A percentile compares a stretch with the other conserved stretches of the same genome.
phyloP scores from a whole-genome alignment of 1,140 invertebrate species.

The Maniola jurtina region DNA sequence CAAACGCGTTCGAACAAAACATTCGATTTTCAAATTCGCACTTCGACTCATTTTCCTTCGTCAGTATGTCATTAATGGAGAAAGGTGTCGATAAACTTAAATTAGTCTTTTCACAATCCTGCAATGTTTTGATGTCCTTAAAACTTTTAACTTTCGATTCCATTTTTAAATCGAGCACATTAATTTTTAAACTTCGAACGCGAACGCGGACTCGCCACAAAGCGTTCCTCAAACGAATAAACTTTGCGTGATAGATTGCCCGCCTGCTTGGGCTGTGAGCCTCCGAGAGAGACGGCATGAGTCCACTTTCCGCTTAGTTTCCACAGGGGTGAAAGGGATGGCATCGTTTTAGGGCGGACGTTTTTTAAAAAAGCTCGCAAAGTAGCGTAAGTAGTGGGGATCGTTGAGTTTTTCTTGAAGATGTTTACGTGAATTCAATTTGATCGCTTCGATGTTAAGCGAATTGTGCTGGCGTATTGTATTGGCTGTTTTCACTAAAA shows the following conservation, averaged over 20 bases:
- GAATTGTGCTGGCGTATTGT: slow-evolving; percentile 36
- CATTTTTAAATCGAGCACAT: slow-evolving; percentile 66
- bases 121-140: slow-evolving; percentile 52
- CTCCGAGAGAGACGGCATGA: slow-evolving; percentile 56
- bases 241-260: slow-evolving; percentile 72
- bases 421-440: slow-evolving; percentile 76
- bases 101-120: slow-evolving; percentile 68
- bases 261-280: slow-evolving; percentile 65
- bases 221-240: slow-evolving; percentile 75
- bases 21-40: slow-evolving; percentile 69
- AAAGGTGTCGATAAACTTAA: slow-evolving; percentile 82
- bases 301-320: not conserved
- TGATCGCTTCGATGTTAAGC: slow-evolving; percentile 62
- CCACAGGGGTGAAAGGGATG: slow-evolving; percentile 39
- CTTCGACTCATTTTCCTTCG: slow-evolving; percentile 71
- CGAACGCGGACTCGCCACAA: slow-evolving; percentile 58
- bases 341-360: slow-evolving; percentile 53
- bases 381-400: slow-evolving; percentile 76
- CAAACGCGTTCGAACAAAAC: slow-evolving; percentile 50
- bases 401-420: slow-evolving; percentile 77
- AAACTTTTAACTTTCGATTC: slow-evolving; percentile 65
- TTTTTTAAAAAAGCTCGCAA: slow-evolving; percentile 70
- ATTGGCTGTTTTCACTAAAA: slow-evolving; percentile 43
- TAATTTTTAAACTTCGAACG: slow-evolving; percentile 43
- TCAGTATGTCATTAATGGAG: slow-evolving; percentile 88